Conservation (phyloP, 2,113 vertebrate species). For the Pterophyllum scalare region DNA sequence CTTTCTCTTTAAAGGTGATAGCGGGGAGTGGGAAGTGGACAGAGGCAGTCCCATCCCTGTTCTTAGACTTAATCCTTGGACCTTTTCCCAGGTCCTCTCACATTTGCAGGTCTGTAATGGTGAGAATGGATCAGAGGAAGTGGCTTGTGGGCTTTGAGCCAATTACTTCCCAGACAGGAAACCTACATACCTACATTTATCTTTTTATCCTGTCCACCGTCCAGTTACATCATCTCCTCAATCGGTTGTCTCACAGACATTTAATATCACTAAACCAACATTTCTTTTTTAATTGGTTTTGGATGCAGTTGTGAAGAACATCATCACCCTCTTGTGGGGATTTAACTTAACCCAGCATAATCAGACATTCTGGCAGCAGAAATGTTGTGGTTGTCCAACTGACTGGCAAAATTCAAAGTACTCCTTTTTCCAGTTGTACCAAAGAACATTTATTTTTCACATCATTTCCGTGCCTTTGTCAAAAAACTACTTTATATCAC, state of each 20-base stretch:
- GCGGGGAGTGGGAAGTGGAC: conserved; percentile 17
- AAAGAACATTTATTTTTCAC: neutral
- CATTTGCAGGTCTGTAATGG: conserved; percentile 61
- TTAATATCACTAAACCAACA: conserved; percentile 8
- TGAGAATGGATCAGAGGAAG: conserved; percentile 58
- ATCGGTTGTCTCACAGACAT: neutral
- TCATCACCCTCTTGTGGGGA: conserved; percentile 66
- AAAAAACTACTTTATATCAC: neutral
- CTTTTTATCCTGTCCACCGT: conserved; percentile 20
- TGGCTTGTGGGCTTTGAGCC: conserved; percentile 49
- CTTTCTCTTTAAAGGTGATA: neutral
- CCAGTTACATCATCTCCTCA: conserved; percentile 28
- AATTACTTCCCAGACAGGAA: conserved; percentile 32
- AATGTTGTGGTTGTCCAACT: conserved; percentile 94
- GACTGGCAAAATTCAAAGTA: conserved; percentile 65
- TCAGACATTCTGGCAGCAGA: conserved; percentile 96
- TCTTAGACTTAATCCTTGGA: conserved; percentile 72
- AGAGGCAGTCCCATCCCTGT: conserved; percentile 59
- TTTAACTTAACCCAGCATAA: conserved; percentile 10
- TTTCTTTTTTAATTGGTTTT: neutral
- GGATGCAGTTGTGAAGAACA: conserved; percentile 16
- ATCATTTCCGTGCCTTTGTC: neutral
- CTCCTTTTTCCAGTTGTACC: neutral
- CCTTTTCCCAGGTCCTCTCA: conserved; percentile 51
- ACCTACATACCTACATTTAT: conserved; percentile 18